Base-by-base conservation (phyloP, 2,113 vertebrate species). In the Leptosomus discolor region DNA sequence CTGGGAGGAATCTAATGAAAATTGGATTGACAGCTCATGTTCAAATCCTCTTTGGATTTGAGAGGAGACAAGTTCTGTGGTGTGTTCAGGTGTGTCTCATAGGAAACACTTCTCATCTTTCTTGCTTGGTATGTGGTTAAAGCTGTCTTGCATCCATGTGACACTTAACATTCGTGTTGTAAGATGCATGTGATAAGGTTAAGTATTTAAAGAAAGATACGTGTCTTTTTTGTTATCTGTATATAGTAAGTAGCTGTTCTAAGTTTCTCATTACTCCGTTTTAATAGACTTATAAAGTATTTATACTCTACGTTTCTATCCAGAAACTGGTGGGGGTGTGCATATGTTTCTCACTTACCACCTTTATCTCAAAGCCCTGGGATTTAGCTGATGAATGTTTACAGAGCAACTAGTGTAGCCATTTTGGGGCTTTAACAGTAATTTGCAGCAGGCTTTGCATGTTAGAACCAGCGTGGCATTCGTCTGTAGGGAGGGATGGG, bases 281-380 rank as follows among this genome's bases (percentile, higher is more conserved):
- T 95, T 93, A 89, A 81, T 87, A 92, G 88, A 15, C 34, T 61
- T 69, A 81, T 94, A 19, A 89, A 95, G 91, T 95, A 94, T 87
- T 95, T 88, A 94, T 85, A n/a, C 41, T 64, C n/a, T 48, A 48
- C 7, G 3, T 71, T 94, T 78, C 69, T 84, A 14, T 92, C 65
- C 73, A 78, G 76, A 91, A 85, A 30, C 57, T 39, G 19, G 20
- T n/a, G 61, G 17, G 43, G 20, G 61, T 39, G 75, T 2, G 1
- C 0, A 0, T 45, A 26, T 67, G 68, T 84, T 96, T 88, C 26
- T 70, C 29, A 24, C 70, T 91, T 89, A 50, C n/a, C 15, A 54
- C 36, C 36, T 91, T 85, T 68, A 63, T 78, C 86, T 85, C 83
- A 60, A 56, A 91, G 86, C 69, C 3, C 43, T 68, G 80, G 69